Evolutionary conservation across 2,113 vertebrate species (phyloP).

Genomic region (Macaca nemestrina): DNA sequence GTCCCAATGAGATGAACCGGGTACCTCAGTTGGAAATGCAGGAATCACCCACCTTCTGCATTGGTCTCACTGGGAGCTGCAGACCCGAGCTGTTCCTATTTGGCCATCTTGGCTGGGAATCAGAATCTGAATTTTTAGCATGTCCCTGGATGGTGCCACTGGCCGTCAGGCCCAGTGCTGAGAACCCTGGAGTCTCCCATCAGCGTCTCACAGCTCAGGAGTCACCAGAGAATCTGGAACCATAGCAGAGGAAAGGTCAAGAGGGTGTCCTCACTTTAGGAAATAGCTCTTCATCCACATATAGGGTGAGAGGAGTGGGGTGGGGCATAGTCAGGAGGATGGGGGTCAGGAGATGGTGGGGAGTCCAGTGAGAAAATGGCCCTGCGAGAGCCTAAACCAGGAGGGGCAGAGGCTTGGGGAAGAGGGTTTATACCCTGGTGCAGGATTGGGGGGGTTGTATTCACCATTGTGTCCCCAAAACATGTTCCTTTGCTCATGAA

Average conservation of each 20-base stretch:
- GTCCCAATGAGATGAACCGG: too few relatives aligned
- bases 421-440: too few relatives aligned
- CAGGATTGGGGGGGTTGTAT: neutral
- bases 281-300: neutral
- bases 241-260: neutral
- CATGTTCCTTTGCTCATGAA: neutral
- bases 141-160: too few relatives aligned
- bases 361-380: neutral
- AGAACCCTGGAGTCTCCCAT: neutral
- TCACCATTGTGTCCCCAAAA: neutral
- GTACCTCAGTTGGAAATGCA: too few relatives aligned
- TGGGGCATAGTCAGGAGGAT: neutral
- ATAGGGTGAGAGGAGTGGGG: neutral
- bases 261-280: neutral
- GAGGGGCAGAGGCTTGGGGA: neutral
- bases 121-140: too few relatives aligned
- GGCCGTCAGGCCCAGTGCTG: neutral
- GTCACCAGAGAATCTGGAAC: neutral
- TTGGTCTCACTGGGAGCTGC: too few relatives aligned
- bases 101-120: too few relatives aligned
- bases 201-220: neutral
- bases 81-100: too few relatives aligned
- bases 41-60: too few relatives aligned
- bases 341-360: neutral
- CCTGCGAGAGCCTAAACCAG: neutral